Base-by-base conservation (phyloP, 2,888 invertebrate genomes). In the Oscheius sp. region DNA sequence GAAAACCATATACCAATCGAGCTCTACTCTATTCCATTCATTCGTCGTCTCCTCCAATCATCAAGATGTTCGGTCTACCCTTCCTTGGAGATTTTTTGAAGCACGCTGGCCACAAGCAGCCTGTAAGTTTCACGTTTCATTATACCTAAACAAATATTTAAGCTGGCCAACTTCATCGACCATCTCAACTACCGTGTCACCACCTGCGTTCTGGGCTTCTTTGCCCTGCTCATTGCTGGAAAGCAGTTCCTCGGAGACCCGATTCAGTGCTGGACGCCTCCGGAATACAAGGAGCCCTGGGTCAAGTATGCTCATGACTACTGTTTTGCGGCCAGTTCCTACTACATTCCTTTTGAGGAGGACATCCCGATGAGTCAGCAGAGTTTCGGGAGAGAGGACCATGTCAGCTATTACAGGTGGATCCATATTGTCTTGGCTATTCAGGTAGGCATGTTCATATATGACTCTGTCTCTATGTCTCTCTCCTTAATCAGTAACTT, bases 241-340 rank as follows among this genome's bases (percentile, higher is more conserved):
- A 90, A 91, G 77, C 91, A 91, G 85, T 91, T 91, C 81, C 89
- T 90, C 55, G 91, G 91, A 3, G 89, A 90, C 68, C 90, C 91
- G 10, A 91, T 91, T 59, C 90, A 91, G 79, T 91, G 91, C 81
- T 91, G 83, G 84, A 73, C 66, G 13, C 78, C 78, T 11, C 73
- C 57, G 58, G 78, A 78, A 58, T 78, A 74, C 68, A 73, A 60
- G 62, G 76, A 81, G 33, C 63, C 76, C 37, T 82, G 82, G 82
- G 80, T 78, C 48, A 72, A 74, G 63, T 82, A 82, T 60, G 78
- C 82, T 2, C 80, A 85, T 51, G 76, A 85, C 59, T 86, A 84
- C 62, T 85, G 85, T 65, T 85, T 85, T 75, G 86, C 87, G 65
- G 78, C 82, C 58, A 83, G 78, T 73, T 79, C 80, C 21, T 85